Base-by-base conservation (phyloP, 2,797 vertebrate genomes). In the Enteromius argenteus region DNA sequence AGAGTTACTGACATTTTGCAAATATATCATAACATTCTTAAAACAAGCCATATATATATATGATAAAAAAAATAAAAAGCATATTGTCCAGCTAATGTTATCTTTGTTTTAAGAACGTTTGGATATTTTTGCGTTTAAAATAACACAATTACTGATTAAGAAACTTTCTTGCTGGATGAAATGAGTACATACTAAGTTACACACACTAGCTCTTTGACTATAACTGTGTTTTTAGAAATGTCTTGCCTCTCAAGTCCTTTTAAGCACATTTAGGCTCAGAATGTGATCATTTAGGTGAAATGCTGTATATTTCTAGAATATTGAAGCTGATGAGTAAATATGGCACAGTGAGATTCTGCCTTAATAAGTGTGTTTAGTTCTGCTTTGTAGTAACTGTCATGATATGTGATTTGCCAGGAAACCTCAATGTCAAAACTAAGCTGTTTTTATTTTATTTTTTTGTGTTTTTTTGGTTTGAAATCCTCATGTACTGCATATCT, bases 321-420 rank as follows among this genome's bases (percentile, higher is more conserved):
- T 6, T 49, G 74, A 86, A 32, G 51, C 30, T 71, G 15, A 86
- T 8, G 30, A 39, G 83, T 85, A 76, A 84, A 84, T 76, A 86
- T 77, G 79, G 80, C 85, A 84, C 76, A 68, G 62, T 86, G 74
- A 81, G 76, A 85, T 67, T 53, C 9, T 89, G 86, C 86, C 85
- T 89, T 89, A 89, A 86, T 74, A 14, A 30, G 44, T 67, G 60
- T 60, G 67, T 62, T 60, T 73, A 62, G 62, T 79, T 84, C 81
- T 67, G 79, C 81, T 89, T 82, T 75, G 72, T 84, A 82, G 53
- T 81, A 74, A 78, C 32, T 86, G 84, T 76, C 44, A 42, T 42
- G 62, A 64, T 46, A 11, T 51, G 71, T 85, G 58, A 27, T 84
- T 37, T 73, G 79, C 67, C 27, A 27, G 53, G 27, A 35, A 84